phyloP scores from a whole-genome alignment of 2,113 vertebrate genomes.

The Hassar affinis region DNA sequence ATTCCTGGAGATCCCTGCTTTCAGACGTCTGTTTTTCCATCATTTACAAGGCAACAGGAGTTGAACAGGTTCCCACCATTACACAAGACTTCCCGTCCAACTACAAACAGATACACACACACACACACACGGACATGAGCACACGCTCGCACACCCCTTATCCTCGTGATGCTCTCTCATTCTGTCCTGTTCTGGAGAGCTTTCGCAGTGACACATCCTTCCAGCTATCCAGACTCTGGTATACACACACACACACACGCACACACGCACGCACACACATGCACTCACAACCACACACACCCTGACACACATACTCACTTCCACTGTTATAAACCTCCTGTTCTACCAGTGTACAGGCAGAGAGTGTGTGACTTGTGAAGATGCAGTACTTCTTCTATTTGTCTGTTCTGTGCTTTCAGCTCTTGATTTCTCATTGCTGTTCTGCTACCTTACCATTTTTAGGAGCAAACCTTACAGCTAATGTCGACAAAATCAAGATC shows the following conservation, averaged over 20 bases:
- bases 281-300: slow-evolving; percentile 42
- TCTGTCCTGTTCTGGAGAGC: slow-evolving; percentile 44
- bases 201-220: slow-evolving; percentile 64
- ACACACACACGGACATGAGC: slow-evolving; percentile 57
- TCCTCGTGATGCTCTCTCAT: slow-evolving; percentile 12
- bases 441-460: slow-evolving; percentile 57
- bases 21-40: slow-evolving; percentile 55
- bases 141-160: slow-evolving; percentile 58
- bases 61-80: slow-evolving; percentile 69
- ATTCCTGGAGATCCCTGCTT: slow-evolving; percentile 44
- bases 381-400: slow-evolving; percentile 63
- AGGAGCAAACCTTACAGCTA: slow-evolving; percentile 76
- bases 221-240: slow-evolving; percentile 63
- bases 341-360: slow-evolving; percentile 46
- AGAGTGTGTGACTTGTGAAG: slow-evolving; percentile 61
- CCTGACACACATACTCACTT: slow-evolving; percentile 52
- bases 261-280: slow-evolving; percentile 40
- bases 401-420: slow-evolving; percentile 54
- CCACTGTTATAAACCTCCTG: slow-evolving; percentile 68
- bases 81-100: slow-evolving; percentile 40
- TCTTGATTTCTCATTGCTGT: slow-evolving; percentile 61
- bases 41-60: slow-evolving; percentile 62
- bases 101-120: slow-evolving; percentile 59
- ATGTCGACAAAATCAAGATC: slow-evolving; percentile 77
- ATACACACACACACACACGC: slow-evolving; percentile 32